Evolutionary conservation across 2,113 vertebrate genomes (phyloP), one percentile per base, ranked within the genome.

Genomic region (Leptocoma aspasia): DNA sequence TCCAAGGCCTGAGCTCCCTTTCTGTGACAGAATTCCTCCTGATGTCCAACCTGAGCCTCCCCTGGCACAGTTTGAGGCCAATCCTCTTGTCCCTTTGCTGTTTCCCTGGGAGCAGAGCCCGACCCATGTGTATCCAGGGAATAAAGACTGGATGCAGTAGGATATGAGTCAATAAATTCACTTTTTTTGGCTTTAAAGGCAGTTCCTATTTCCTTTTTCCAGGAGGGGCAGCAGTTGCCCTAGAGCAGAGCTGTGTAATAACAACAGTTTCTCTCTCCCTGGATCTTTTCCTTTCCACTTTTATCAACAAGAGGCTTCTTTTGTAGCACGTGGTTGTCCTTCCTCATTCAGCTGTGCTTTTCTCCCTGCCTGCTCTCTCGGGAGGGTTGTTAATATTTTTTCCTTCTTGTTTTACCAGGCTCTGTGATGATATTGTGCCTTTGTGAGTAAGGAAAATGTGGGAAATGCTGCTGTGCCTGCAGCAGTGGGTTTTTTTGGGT

Each of bases 1-100:
- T 0, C n/a, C 54, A 13, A 2, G 0, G 11, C 3, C 3, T 23
- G 1, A 18, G 0, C 24, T 0, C 28, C 15, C 21, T 69, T 49
- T 42, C 31, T 27, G 16, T 27, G 35, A 0, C 1, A 15, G 9
- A 82, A 76, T 61, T 31, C 54, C 63, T 49, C 2, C 12, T 61
- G 11, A 2, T 49, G 41, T 11, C 47, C 45, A 6, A 0, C 14
- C 54, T 53, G 60, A 33, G 2, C 37, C 15, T 65, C 5, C 8
- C 33, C 69, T 66, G 45, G 69, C 31, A 2, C 33, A 44, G 10
- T 2, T 1, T 7, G 61, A 10, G 60, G 20, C n/a, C 8, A 5
- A 3, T 35, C 70, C 63, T 54, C 17, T 1, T 6, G 8, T 54
- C n/a, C 69, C 30, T 0, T 42, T 26, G 41, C 47, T 27, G 0